Conservation (phyloP, 2,113 vertebrate species). For the Dermatemys mawii region DNA sequence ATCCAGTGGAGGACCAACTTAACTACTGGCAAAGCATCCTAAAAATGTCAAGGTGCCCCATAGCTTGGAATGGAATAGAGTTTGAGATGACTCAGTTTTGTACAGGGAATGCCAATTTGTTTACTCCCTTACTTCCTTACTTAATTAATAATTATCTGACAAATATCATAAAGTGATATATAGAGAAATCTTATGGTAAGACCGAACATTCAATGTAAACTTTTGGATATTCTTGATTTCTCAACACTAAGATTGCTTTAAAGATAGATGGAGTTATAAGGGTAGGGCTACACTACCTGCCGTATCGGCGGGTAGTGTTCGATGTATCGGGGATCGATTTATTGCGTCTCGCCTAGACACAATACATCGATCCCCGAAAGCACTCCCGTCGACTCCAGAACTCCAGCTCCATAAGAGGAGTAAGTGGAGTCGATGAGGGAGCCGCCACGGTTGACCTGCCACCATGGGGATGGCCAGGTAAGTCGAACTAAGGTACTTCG, state of each 20-base stretch:
- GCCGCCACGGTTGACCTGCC: too few species aligned
- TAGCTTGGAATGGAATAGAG: background rate
- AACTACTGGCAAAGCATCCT: background rate
- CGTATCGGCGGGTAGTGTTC: too few species aligned
- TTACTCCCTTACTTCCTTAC: background rate
- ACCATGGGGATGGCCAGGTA: too few species aligned
- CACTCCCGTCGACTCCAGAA: too few species aligned
- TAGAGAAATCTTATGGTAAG: background rate
- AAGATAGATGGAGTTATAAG: background rate
- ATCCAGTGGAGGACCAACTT: background rate
- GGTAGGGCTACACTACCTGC: too few species aligned
- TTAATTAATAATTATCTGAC: background rate
- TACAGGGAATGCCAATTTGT: background rate
- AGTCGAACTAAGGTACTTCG: too few species aligned
- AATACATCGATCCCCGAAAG: too few species aligned
- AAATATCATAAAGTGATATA: background rate
- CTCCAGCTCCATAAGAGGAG: too few species aligned
- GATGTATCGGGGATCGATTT: too few species aligned
- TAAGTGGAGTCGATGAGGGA: too few species aligned
- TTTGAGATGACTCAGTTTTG: background rate
- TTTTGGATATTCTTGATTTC: background rate
- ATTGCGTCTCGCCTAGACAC: too few species aligned
- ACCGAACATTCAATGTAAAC: background rate
- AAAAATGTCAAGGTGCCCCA: background rate
- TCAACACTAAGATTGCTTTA: conserved; percentile 11